A percentile compares a stretch with the other conserved stretches of the same genome.
These are phyloP conservation scores for Chionomys nivalis DNA, from an alignment of 2,113 vertebrate species.

Conservation along the genomic window DNA sequence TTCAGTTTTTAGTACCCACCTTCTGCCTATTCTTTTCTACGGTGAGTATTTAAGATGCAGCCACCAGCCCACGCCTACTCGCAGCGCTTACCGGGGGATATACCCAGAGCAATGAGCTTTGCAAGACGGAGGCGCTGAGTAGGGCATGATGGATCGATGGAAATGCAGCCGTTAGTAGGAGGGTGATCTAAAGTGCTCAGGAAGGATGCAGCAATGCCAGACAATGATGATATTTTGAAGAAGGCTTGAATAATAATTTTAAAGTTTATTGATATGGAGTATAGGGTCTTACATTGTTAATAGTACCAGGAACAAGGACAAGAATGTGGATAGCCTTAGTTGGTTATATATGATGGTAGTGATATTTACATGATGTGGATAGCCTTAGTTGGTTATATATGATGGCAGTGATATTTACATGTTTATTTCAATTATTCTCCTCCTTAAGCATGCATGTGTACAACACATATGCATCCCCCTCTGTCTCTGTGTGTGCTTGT, in stretches of 20 bases:
- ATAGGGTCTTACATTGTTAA: conserved; percentile 18
- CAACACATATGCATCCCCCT: neutral
- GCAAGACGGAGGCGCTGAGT: neutral
- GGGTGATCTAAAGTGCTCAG: neutral
- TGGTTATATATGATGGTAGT: neutral
- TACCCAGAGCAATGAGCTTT: neutral
- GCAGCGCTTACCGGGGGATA: neutral
- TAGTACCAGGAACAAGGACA: neutral
- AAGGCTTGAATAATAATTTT: neutral
- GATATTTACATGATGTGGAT: neutral
- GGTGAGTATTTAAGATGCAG: neutral
- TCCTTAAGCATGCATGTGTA: neutral
- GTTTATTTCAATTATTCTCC: neutral
- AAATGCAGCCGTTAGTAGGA: neutral
- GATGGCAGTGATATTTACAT: neutral
- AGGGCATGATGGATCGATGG: neutral
- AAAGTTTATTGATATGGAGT: neutral
- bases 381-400: neutral
- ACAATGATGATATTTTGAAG: conserved; percentile 19
- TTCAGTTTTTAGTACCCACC: neutral
- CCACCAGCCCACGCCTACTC: neutral
- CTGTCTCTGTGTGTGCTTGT: neutral
- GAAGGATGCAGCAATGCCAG: neutral
- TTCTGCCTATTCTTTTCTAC: neutral
- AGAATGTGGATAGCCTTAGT: conserved; percentile 2